A percentile compares a stretch with the other conserved stretches of the same genome.
These are phyloP conservation scores for Sturmia bella DNA, from an alignment of 2,888 invertebrate species.

Conservation along the genomic window DNA sequence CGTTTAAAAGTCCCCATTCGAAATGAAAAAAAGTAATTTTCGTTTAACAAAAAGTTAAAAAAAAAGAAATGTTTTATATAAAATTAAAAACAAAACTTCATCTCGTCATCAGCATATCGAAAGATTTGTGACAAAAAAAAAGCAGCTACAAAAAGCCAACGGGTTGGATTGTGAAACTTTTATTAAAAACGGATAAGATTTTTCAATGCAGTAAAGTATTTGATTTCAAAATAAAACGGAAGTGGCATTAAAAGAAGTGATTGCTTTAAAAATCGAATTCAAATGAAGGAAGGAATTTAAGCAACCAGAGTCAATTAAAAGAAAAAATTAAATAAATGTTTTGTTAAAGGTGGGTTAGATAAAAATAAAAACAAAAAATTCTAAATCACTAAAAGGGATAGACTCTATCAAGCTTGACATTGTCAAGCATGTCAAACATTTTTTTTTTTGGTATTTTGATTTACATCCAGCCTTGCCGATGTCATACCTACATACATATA, in stretches of 20 bases:
- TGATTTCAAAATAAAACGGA: neutral
- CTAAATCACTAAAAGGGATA: neutral
- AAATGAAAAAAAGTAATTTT: slow-evolving; percentile 5
- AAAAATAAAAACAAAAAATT: neutral
- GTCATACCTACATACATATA: no score
- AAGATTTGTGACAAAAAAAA: neutral
- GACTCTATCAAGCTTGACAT: no score
- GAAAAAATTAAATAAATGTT: slow-evolving; percentile 1
- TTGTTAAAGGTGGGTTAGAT: slow-evolving; percentile 49
- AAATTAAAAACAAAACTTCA: neutral
- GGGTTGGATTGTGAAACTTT: slow-evolving; percentile 3
- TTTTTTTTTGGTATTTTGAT: no score
- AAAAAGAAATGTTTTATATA: neutral
- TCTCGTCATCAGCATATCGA: neutral
- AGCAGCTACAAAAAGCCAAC: neutral
- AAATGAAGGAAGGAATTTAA: slow-evolving; percentile 8
- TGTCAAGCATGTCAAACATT: no score
- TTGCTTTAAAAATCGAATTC: neutral
- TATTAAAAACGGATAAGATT: neutral
- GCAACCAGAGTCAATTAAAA: slow-evolving; percentile 52
- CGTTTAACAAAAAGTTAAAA: no score
- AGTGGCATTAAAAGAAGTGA: neutral
- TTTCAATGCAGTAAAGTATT: no score
- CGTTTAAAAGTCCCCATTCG: slow-evolving; percentile 14
- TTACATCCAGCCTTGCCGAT: no score